Base-by-base conservation (phyloP, 1,140 invertebrate genomes). In the Cardiocondyla obscurior region DNA sequence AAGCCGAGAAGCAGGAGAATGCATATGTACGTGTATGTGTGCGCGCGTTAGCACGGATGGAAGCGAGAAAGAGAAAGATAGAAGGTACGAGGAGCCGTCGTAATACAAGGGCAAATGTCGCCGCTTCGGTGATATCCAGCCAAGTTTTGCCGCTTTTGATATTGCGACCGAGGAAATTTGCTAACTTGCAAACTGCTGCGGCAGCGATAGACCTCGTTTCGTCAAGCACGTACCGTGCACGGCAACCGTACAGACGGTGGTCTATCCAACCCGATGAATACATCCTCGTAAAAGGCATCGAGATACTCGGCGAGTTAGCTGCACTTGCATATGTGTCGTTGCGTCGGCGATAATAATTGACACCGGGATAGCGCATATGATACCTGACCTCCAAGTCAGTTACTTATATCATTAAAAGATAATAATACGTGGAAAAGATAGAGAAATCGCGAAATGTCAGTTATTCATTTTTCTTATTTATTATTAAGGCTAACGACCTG, bases 71-170 rank as follows among this genome's bases (percentile, higher is more conserved):
- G 25, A 49, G 16, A 49, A 22, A 46, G 64, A 30, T 25, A 12
- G 44, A 69, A 10, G 33, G 28, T 12, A n/a, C 5, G 49, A 81
- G 14, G 36, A 58, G 53, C 12, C 3, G 30, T 14, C n/a, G 36
- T 42, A 62, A 74, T 44, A 74, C 36, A 22, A 62, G 55, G 19
- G 39, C n/a, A 33, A 74, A 62, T 57, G 51, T 57, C 64, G 22
- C 46, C 51, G 55, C 33, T 62, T 62, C 39, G 58, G 39, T 44
- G 39, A 76, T 64, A 76, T 33, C 14, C 57, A 76, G 28, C 72
- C 58, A 76, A 76, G 57, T 76, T 64, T 62, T 39, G 73, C 16
- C 39, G 74, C 74, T 67, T 79, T 69, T 53, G 74, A 79, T 79
- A 79, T 53, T 39, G 62, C 62, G 16, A 36, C 74, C 22, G n/a